Conservation (phyloP, 2,888 invertebrate genomes). For the Hydroisotoma schaefferi region DNA sequence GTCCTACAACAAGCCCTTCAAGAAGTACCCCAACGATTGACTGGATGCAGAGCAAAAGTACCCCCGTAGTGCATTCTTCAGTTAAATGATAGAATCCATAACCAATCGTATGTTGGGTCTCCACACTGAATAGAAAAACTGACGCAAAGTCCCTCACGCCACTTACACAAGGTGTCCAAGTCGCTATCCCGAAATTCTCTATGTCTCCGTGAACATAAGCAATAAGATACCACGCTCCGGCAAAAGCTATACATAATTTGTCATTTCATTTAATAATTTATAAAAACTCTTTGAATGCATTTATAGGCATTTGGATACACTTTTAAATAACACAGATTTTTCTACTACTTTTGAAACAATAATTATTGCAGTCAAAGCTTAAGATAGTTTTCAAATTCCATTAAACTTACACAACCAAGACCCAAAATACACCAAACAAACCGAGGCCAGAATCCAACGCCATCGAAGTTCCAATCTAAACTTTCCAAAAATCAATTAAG, state of each 20-base stretch:
- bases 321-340: constrained; percentile 89
- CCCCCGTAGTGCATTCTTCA: constrained; percentile 36
- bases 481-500: neutral
- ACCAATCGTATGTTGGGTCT: constrained; percentile 52
- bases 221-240: constrained; percentile 86
- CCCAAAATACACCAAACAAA: constrained; percentile 74
- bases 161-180: constrained; percentile 55
- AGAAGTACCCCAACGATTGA: constrained; percentile 35
- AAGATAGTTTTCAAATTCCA: no score
- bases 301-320: no score
- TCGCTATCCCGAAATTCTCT: constrained; percentile 19
- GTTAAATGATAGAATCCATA: constrained; percentile 50
- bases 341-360: constrained; percentile 63
- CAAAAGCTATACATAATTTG: no score
- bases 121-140: constrained; percentile 57
- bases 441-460: constrained; percentile 86
- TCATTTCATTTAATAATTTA: no score
- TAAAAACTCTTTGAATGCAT: no score
- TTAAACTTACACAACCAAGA: constrained; percentile 66
- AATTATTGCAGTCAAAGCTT: constrained; percentile 5
- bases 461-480: constrained; percentile 76
- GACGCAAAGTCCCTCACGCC: constrained; percentile 56
- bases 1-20: constrained; percentile 55
- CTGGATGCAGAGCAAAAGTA: constrained; percentile 36
- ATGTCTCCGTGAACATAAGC: constrained; percentile 85